Percentiles rank a stretch among this genome's conserved stretches.
Conservation (phyloP, 2,113 vertebrate genomes). For the Oncorhynchus mykiss region DNA sequence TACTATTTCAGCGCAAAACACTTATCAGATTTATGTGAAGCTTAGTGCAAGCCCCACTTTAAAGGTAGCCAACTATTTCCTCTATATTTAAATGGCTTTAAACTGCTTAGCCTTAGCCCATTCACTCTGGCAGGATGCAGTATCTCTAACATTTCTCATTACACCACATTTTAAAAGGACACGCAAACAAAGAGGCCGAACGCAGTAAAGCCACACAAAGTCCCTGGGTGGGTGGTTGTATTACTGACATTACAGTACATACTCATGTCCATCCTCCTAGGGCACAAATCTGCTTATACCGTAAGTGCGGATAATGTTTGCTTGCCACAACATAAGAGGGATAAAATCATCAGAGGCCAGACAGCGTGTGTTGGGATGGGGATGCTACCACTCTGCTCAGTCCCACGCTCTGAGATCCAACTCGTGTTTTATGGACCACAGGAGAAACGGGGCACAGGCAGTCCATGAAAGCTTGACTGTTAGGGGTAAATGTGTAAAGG, state of each 20-base stretch:
- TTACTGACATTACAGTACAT: slow-evolving; percentile 15
- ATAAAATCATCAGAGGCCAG: slow-evolving; percentile 1
- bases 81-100: slow-evolving; percentile 59
- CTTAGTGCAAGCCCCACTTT: slow-evolving; percentile 37
- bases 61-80: slow-evolving; percentile 31
- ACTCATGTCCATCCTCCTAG: slow-evolving; percentile 3
- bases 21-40: slow-evolving; percentile 60
- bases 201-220: neutral
- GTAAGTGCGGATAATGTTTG: slow-evolving; percentile 29
- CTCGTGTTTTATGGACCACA: neutral
- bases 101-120: slow-evolving; percentile 42
- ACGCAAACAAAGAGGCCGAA: slow-evolving; percentile 7
- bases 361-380: neutral
- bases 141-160: slow-evolving; percentile 30
- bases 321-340: slow-evolving; percentile 5
- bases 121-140: slow-evolving; percentile 12
- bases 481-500: no score
- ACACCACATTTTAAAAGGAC: slow-evolving; percentile 4
- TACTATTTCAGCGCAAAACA: slow-evolving; percentile 30
- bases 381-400: neutral
- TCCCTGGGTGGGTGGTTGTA: neutral
- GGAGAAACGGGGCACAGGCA: neutral
- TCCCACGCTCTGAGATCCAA: neutral
- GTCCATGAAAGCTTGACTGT: no score
- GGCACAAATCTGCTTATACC: slow-evolving; percentile 37